Evolutionary conservation across 2,888 invertebrate genomes (phyloP), one percentile per base, ranked within the genome.

Genomic region (Luffia ferchaultella): DNA sequence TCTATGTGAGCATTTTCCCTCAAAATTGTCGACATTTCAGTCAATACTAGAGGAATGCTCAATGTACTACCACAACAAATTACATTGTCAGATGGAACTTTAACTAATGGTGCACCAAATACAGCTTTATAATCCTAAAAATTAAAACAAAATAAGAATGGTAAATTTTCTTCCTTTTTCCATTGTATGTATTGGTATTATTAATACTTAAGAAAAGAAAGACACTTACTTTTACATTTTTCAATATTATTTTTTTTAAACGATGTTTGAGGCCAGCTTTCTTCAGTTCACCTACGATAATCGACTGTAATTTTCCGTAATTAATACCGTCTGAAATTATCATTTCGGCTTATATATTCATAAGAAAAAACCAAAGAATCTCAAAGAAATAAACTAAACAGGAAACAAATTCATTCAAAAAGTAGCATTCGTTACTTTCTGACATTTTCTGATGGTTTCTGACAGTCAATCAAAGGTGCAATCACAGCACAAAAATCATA

Each of bases 201-300:
- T 12, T 12, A 7, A 30, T 30, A 30, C 30, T 30, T 30, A 7
- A 30, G 12, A 43, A 16, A 43, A n/a, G 3, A 12, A 54, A 58
- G 41, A 54, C 57, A 63, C 80, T 68, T 60, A 86, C 86, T 76
- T 85, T 85, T 7, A 77, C 70, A 67, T 70, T 75, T 79, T 86
- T 84, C 57, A 79, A 64, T 68, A 88, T 87, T 50, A 76, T 77
- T 65, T 90, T 91, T 64, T 91, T 92, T 46, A 87, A 72, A 49
- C 90, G 85, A 66, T 88, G 89, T 68, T 92, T 92, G 57, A 92
- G 85, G 42, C 92, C 92, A 48, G 89, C 86, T 63, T 86, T 86
- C 61, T 89, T 88, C 46, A 92, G 73, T 70, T 92, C 89, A 54
- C 86, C 86, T 16, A 89, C 78, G 50, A 92, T 87, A 57, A 89